Percentiles rank a stretch among this genome's conserved stretches.
Conservation (phyloP, 2,113 vertebrate species). For the Procapra przewalskii region DNA sequence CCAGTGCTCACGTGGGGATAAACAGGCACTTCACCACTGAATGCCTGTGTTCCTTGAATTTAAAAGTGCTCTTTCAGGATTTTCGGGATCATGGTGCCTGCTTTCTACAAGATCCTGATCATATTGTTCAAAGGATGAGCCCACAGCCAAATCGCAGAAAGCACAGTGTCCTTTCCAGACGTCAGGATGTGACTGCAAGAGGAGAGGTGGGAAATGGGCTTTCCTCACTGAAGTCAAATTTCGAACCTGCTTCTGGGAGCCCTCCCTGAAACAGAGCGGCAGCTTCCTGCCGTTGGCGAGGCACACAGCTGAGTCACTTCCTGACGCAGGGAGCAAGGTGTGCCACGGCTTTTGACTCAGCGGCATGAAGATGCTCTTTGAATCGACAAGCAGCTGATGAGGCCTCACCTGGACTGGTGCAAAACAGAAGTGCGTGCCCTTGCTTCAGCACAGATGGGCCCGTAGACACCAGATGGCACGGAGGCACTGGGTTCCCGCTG, state of each 20-base stretch:
- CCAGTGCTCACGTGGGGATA: not conserved
- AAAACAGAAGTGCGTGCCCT: not conserved
- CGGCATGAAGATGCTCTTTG: not conserved
- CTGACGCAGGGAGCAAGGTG: not conserved
- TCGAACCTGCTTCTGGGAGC: accelerated
- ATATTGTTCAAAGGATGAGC: not conserved
- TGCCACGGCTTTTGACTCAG: not conserved
- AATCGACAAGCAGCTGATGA: not conserved
- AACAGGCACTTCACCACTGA: not conserved
- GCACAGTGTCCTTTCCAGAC: not conserved
- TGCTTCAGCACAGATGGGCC: not conserved
- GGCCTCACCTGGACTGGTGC: not conserved
- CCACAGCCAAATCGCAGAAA: not conserved
- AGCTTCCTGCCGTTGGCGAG: not conserved
- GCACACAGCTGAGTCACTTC: slow-evolving; percentile 42
- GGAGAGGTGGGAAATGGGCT: not conserved
- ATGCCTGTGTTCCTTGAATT: not conserved
- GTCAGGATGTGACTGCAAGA: not conserved
- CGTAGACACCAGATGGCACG: slow-evolving; percentile 58
- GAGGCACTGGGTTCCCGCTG: not conserved
- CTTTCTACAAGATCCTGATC: not conserved
- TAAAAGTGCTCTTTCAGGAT: not conserved
- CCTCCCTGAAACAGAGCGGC: not conserved
- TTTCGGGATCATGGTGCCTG: not conserved
- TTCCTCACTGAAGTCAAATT: not conserved